Base-by-base conservation (phyloP, 2,797 vertebrate species). In the Aphelocoma californica region DNA sequence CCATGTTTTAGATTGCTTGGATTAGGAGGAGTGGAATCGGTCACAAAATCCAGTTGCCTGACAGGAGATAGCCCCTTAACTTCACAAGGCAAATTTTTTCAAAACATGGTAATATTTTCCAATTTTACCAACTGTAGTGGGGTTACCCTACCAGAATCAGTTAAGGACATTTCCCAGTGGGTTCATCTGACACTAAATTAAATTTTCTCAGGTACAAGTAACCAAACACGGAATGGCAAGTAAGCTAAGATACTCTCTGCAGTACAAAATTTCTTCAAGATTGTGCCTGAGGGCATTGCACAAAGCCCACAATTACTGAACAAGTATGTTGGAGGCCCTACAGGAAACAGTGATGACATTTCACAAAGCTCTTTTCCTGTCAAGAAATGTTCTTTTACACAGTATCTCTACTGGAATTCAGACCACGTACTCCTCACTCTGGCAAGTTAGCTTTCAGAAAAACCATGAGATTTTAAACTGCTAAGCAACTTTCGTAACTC, bases 41-140 rank as follows among this genome's bases (percentile, higher is more conserved):
- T 23, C 40, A 40, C 34, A 57, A 51, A 75, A 72, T 36, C 50
- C 58, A 61, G 21, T 2, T 25, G 16, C 18, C 48, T 58, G 38
- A 19, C 2, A 24, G 31, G 10, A 74, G 23, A 47, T 0, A 65
- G 40, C 14, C 24, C 50, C 69, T 56, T n/a, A 66, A 65, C n/a
- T n/a, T 62, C 70, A n/a, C 17, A 31, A 26, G 18, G 36, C 31
- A 62, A 15, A 8, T 17, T 53, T 65, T 61, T 78, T 73, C 40
- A 75, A 44, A 72, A 24, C 6, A 2, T 9, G 0, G 0, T 14
- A 24, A n/a, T 51, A 2, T 14, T 81, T 81, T 71, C 16, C 1
- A 0, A 6, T 56, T n/a, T 58, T 53, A 45, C 20, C 47, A 18
- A 32, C 29, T 28, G 3, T 3, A 32, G 5, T 1, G 14, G 21